These are phyloP conservation scores for Tachycineta bicolor DNA, from an alignment of 2,113 vertebrate genomes.

Conservation along the genomic window DNA sequence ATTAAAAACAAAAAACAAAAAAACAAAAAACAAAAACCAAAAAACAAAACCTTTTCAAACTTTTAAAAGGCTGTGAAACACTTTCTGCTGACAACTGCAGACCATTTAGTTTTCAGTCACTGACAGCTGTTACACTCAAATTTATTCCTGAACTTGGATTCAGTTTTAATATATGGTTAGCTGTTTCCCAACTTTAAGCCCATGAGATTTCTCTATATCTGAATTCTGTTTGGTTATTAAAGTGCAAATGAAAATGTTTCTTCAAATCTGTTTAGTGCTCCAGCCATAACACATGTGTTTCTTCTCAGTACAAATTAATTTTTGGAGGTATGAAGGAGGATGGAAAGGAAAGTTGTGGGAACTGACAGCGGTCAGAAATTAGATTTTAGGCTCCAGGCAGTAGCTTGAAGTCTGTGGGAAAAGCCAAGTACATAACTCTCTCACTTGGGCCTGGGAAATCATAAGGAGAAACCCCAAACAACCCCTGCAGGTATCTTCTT, in stretches of 20 bases:
- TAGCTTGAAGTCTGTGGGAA: too few relatives aligned
- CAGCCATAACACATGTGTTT: not conserved
- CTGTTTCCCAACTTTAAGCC: not conserved
- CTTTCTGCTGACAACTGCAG: not conserved
- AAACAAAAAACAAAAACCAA: not conserved
- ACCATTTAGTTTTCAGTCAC: not conserved
- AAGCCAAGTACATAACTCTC: too few relatives aligned
- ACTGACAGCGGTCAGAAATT: too few relatives aligned
- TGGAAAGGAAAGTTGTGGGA: not conserved
- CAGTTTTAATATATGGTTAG: not conserved
- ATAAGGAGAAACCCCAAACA: too few relatives aligned
- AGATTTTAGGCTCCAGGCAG: too few relatives aligned
- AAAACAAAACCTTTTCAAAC: not conserved
- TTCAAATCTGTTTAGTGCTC: not conserved
- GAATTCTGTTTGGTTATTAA: not conserved
- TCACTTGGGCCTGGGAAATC: too few relatives aligned
- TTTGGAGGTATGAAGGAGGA: not conserved
- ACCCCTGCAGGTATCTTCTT: too few relatives aligned
- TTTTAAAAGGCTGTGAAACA: not conserved
- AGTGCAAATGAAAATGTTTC: not conserved
- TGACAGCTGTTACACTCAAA: not conserved
- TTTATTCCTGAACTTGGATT: not conserved
- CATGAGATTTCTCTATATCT: not conserved
- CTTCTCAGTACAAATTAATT: not conserved
- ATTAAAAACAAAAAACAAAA: not conserved